Evolutionary conservation across 2,113 vertebrate species (phyloP), one percentile per base, ranked within the genome.

Genomic region (Furnarius figulus): DNA sequence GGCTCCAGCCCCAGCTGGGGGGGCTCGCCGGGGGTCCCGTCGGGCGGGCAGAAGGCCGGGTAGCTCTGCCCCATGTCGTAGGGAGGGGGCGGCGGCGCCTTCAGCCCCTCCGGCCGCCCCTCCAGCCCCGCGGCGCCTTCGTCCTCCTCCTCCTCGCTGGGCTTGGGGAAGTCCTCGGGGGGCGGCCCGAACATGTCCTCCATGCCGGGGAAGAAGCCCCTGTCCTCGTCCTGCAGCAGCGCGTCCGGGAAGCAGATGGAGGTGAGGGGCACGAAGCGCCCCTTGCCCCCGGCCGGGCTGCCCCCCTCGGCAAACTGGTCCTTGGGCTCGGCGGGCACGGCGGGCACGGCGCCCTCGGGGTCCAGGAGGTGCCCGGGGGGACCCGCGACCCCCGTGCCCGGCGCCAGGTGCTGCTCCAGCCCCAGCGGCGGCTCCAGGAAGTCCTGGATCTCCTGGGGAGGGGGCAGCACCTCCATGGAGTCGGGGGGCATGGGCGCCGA

Each of bases 161-260:
- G 93, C 92, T 99, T 99, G 67, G 97, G 50, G 56, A 99, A 99
- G 37, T 99, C 99, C 3, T 99, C 99, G 0, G 97, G 93, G 0
- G 96, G 97, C 0, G 98, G 96, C 3, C 99, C 99, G 33, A 99
- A 99, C 99, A 99, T 99, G 97, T 99, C 99, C 80, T 99, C 99
- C 99, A 99, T 99, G 35, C 98, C 99, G 14, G 99, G 99, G 50
- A 99, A 99, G 93, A 99, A 99, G 14, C 99, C 98, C 13, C 99
- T 98, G 44, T 99, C 99, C 77, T 98, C 98, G 5, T 99, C 99
- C 90, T 99, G 99, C 47, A 99, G 98, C 82, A 99, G 96, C 3
- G 99, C 99, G 93, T 99, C 99, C 0, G 99, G 99, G 93, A 99
- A 99, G 96, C 99, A 99, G 97, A 99, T 99, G 84, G 99, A 99